Evolutionary conservation across 2,113 vertebrate genomes (phyloP), one percentile per base, ranked within the genome.

Genomic region (Forbesichthys agassizii): DNA sequence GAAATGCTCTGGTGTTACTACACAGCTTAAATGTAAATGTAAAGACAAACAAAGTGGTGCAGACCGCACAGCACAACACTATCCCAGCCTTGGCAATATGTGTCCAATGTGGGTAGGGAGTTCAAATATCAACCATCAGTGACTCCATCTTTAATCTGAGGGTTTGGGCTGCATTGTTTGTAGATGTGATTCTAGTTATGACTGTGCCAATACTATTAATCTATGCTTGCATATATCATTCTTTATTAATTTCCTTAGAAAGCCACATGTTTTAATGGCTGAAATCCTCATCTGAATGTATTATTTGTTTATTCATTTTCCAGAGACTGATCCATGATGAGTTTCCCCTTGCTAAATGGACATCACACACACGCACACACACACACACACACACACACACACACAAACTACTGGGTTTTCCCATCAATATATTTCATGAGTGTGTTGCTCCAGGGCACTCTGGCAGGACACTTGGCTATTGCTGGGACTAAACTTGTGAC

Each of bases 151-250:
- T 27, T 27, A 84, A 86, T 89, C 84, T 84, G 18, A 72, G 68
- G 75, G 75, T 81, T 78, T 69, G 77, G 81, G 64, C 70, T 69
- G 69, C 86, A 90, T 89, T 84, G 79, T 84, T 86, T 85, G 74
- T 77, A 64, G 79, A 76, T 72, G 59, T 76, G 76, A 66, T 84
- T 83, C 80, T 82, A 79, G 86, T 85, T 84, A 73, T 2, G 27
- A 27, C 27, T 73, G 72, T 68, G 72, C 74, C 55, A 66, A 73
- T 78, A 82, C 67, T 71, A 64, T 71, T 27, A 2, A 75, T 42
- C 36, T 42, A 42, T 42, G 36, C 36, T 6, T 42, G 36, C 7
- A 42, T 53, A 78, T 20, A 20, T 47, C 42, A 73, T 72, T 72
- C 74, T 56, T 16, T 7, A 51, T 51, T 51, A 12, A n/a, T n/a